phyloP scores from a whole-genome alignment of 2,113 vertebrate species.

The Aldabrachelys gigantea region DNA sequence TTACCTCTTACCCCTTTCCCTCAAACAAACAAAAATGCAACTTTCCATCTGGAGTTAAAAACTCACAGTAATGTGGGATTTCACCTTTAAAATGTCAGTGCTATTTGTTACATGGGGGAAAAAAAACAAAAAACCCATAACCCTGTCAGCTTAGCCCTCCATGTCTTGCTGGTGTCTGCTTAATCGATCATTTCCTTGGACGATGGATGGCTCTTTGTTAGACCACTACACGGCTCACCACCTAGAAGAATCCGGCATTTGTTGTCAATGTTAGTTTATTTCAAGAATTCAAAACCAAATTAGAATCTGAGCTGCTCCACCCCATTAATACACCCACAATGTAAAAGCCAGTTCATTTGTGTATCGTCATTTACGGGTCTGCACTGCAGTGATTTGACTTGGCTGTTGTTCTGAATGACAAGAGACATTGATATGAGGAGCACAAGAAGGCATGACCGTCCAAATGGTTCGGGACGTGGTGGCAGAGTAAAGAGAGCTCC shows the following conservation, averaged over 20 bases:
- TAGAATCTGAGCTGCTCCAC: constrained; percentile 39
- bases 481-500: background rate
- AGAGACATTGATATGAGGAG: constrained; percentile 32
- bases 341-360: constrained; percentile 64
- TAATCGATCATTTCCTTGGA: constrained; percentile 75
- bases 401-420: background rate
- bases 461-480: background rate
- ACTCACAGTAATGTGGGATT: constrained; percentile 73
- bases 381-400: background rate
- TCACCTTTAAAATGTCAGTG: constrained; percentile 75
- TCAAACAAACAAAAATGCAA: constrained; percentile 20
- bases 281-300: constrained; percentile 65
- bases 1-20: background rate
- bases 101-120: constrained; percentile 73
- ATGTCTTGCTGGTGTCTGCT: constrained; percentile 74
- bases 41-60: constrained; percentile 57
- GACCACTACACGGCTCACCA: constrained; percentile 60
- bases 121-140: background rate
- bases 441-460: constrained; percentile 1
- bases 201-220: constrained; percentile 61
- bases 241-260: constrained; percentile 54
- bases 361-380: constrained; percentile 54
- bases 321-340: constrained; percentile 41
- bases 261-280: constrained; percentile 62
- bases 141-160: constrained; percentile 74